Evolutionary conservation across 2,888 invertebrate genomes (phyloP), one percentile per base, ranked within the genome.

Genomic region (Lasioglossum lativentre): DNA sequence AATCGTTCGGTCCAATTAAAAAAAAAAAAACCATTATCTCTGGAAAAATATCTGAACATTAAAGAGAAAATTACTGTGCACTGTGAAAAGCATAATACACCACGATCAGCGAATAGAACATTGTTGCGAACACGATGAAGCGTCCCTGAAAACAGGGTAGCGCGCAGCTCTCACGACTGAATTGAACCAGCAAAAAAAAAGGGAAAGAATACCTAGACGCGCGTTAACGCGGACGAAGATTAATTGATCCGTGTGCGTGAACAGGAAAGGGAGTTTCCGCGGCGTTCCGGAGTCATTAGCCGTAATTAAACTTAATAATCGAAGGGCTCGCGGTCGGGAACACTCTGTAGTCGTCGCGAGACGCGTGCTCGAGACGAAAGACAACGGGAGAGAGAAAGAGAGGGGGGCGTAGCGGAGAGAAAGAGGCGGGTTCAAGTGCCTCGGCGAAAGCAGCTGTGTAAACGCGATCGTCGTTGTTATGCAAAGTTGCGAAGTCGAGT

Each of bases 261-360:
- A 68, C 34, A 34, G 68, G 23, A 56, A 59, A 27, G n/a, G 30
- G 30, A 19, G 19, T n/a, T 23, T 52, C 38, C 16, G 42, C 16
- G 66, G 34, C n/a, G 83, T 83, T 52, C 34, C 63, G 23, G 52
- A 66, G 82, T 82, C 72, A 72, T 83, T 76, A 75, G 83, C 34
- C 42, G 66, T 71, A 76, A 83, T 83, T 83, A 83, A 83, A 83
- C 72, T 83, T 83, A 83, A 76, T 83, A 76, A 83, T 73, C 83
- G 83, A 73, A 76, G 66, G 52, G 30, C 34, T 19, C 2, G n/a
- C 16, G 38, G 16, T 4, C 40, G 19, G 38, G 38, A 68, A 68
- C n/a, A 14, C 71, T 42, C 19, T 3, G 34, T 8, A 30, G 68
- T 56, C 27, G 34, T 12, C 77, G 56, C 5, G 73, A 47, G 23